Evolutionary conservation across 2,113 vertebrate species (phyloP).

Genomic region (Paramormyrops kingsleyae): DNA sequence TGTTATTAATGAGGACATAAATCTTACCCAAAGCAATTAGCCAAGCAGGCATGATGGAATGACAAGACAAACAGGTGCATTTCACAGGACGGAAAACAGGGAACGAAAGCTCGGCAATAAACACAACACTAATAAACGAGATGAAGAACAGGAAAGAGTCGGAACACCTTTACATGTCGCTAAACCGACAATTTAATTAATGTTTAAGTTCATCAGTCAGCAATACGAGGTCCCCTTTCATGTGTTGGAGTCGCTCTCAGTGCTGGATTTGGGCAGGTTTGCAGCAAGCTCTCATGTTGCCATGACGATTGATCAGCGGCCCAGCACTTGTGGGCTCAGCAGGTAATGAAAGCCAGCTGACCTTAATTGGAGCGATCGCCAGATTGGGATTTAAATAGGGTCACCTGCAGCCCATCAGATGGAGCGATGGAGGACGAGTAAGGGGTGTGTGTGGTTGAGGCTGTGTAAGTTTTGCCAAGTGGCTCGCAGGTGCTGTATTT

Average conservation of each 20-base stretch:
- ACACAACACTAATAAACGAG: background rate
- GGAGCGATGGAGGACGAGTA: background rate
- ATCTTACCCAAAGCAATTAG: background rate
- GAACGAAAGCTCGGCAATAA: background rate
- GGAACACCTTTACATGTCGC: background rate
- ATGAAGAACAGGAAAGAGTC: background rate
- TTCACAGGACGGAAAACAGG: background rate
- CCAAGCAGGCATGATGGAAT: background rate
- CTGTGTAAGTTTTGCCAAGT: background rate
- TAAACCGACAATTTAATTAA: background rate
- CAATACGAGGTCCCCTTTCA: background rate
- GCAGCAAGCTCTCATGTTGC: background rate
- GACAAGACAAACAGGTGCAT: background rate
- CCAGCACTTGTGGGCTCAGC: background rate
- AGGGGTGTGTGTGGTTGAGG: background rate
- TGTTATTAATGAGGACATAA: slow-evolving; percentile 2
- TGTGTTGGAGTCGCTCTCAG: background rate
- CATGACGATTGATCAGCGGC: background rate
- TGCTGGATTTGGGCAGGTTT: background rate
- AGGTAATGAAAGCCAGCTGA: background rate
- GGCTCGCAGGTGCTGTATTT: background rate
- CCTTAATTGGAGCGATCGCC: background rate
- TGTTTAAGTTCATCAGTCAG: background rate
- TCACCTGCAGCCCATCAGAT: background rate
- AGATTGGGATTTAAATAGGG: background rate